Evolutionary conservation across 2,797 vertebrate species (phyloP).

Genomic region (Carcharodon carcharias): DNA sequence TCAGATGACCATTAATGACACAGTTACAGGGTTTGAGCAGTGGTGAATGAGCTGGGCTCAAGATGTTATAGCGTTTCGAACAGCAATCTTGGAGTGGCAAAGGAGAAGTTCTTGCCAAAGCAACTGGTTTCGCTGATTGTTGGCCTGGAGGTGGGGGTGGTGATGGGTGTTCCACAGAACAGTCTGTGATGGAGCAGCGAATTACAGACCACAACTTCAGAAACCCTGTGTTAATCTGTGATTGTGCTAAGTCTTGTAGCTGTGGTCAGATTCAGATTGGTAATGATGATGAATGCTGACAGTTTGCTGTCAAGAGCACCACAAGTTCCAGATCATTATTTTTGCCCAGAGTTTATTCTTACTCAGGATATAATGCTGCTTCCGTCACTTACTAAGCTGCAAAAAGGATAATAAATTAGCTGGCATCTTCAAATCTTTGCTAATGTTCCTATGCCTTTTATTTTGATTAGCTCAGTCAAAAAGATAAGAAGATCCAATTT

Average conservation of each 20-base stretch:
- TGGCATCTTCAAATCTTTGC: not conserved
- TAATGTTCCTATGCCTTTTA: not conserved
- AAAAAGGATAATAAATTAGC: not conserved
- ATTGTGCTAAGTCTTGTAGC: not conserved
- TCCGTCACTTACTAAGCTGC: not conserved
- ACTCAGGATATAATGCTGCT: not conserved
- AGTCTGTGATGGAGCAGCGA: not conserved
- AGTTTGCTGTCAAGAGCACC: not conserved
- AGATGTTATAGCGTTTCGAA: not conserved
- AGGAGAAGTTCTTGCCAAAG: not conserved
- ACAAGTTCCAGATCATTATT: not conserved
- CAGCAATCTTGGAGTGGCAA: not conserved
- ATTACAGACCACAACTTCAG: not conserved
- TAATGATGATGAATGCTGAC: not conserved
- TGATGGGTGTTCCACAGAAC: not conserved
- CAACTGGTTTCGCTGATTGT: no score
- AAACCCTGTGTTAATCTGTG: no score
- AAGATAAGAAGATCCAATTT: not conserved
- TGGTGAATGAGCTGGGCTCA: not conserved
- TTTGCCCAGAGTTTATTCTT: not conserved
- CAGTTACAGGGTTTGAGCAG: not conserved
- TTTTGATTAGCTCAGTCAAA: not conserved
- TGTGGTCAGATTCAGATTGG: not conserved
- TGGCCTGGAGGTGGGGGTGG: not conserved
- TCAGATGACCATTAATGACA: not conserved